Evolutionary conservation across 1,140 invertebrate genomes (phyloP).

Genomic region (Lordiphosa clarofinis): DNA sequence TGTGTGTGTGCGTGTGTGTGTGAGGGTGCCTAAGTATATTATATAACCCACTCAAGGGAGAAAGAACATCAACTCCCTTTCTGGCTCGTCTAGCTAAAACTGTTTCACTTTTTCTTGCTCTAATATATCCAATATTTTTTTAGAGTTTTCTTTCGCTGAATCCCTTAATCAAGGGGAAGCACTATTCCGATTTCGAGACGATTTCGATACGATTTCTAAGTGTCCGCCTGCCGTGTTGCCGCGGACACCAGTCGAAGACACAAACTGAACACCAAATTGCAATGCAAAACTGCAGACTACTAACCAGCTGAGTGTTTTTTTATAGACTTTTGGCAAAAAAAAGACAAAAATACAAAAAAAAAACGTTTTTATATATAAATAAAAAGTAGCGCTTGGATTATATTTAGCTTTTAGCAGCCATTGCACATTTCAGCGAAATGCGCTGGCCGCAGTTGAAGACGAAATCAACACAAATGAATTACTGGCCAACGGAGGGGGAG

Average conservation of each 20-base stretch:
- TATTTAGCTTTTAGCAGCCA: slow-evolving; percentile 67
- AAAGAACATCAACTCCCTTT: not conserved
- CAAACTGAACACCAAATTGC: slow-evolving; percentile 48
- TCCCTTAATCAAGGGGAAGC: not conserved
- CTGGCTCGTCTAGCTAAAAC: too few species aligned
- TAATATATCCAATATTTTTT: too few species aligned
- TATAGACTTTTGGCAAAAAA: slow-evolving; percentile 40
- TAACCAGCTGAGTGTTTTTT: slow-evolving; percentile 61
- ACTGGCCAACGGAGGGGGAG: too few species aligned
- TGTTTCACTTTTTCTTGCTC: too few species aligned
- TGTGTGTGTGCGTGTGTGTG: too few species aligned
- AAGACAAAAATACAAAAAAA: slow-evolving; percentile 10
- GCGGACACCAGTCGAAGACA: slow-evolving; percentile 47
- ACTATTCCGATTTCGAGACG: not conserved
- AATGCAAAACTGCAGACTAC: slow-evolving; percentile 25
- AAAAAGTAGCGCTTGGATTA: slow-evolving; percentile 46
- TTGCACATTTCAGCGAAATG: slow-evolving; percentile 65
- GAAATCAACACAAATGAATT: not conserved
- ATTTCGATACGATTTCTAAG: slow-evolving; percentile 7
- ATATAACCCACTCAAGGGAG: not conserved
- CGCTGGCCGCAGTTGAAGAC: slow-evolving; percentile 46
- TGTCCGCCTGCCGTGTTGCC: slow-evolving; percentile 25
- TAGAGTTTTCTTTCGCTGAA: not conserved
- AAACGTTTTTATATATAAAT: slow-evolving; percentile 19
- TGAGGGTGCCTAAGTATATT: too few species aligned